Percentiles rank a stretch among this genome's conserved stretches.
Evolutionary conservation across 1,140 invertebrate genomes (phyloP).

Genomic region (Achroia grisella): DNA sequence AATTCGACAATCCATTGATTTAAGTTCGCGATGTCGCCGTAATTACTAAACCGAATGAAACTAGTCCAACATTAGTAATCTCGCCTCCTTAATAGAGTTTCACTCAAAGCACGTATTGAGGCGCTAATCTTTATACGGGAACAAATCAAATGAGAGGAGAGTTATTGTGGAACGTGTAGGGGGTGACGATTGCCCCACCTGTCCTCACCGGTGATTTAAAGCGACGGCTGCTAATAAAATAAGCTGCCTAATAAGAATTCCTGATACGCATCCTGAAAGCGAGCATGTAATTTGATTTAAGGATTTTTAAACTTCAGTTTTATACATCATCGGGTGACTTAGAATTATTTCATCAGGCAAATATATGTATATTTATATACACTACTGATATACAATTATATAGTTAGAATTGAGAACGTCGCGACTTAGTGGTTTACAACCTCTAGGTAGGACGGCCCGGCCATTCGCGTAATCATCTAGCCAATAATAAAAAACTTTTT

Average conservation of each 20-base stretch:
- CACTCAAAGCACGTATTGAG: slow-evolving; percentile 14
- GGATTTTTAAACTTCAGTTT: no score
- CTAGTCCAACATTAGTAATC: slow-evolving; percentile 13
- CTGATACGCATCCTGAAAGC: slow-evolving; percentile 12
- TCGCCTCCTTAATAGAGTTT: slow-evolving; percentile 10
- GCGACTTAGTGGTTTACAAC: no score
- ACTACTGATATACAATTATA: no score
- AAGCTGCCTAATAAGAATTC: slow-evolving; percentile 43
- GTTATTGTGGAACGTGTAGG: slow-evolving; percentile 33
- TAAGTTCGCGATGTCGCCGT: not conserved
- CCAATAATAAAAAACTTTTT: no score
- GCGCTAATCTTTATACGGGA: slow-evolving; percentile 20
- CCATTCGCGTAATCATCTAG: no score
- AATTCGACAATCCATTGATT: slow-evolving; percentile 12
- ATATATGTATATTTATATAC: no score
- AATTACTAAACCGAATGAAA: slow-evolving; percentile 18
- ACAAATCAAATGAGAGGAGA: slow-evolving; percentile 30
- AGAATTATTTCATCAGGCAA: no score
- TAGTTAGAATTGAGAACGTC: no score
- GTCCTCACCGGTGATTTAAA: slow-evolving; percentile 41
- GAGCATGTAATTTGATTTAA: not conserved
- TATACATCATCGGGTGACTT: no score
- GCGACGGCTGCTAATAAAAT: slow-evolving; percentile 41
- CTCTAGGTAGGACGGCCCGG: no score
- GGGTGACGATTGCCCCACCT: slow-evolving; percentile 38